Conservation (phyloP, 2,888 invertebrate species). For the Synanthedon tipuliformis region DNA sequence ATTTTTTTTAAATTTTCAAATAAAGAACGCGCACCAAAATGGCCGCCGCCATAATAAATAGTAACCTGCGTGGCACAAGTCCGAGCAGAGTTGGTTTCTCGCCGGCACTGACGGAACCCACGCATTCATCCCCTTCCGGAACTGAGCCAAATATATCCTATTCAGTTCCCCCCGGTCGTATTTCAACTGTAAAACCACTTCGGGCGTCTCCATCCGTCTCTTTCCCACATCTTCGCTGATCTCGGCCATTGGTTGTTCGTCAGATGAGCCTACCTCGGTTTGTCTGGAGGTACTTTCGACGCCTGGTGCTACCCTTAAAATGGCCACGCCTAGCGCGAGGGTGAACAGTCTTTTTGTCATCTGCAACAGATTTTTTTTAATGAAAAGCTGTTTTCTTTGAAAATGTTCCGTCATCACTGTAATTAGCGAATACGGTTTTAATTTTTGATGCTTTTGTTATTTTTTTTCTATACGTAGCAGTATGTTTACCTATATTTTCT, state of each 20-base stretch:
- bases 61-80: constrained; percentile 62
- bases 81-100: constrained; percentile 44
- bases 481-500: too few species aligned
- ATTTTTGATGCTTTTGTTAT: too few species aligned
- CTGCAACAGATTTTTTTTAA: constrained; percentile 18
- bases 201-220: constrained; percentile 40
- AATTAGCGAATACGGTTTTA: background rate
- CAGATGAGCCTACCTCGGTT: constrained; percentile 22
- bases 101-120: constrained; percentile 45
- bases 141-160: constrained; percentile 62
- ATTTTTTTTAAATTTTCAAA: background rate
- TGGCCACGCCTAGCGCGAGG: constrained; percentile 41
- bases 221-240: constrained; percentile 17
- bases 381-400: constrained; percentile 3
- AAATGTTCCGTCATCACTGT: constrained; percentile 12
- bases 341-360: constrained; percentile 28
- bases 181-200: constrained; percentile 58
- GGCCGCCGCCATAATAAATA: too few species aligned
- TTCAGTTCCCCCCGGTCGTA: constrained; percentile 57
- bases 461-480: too few species aligned
- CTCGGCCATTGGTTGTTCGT: constrained; percentile 28
- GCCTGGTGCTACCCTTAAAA: constrained; percentile 19
- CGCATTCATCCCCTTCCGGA: constrained; percentile 30
- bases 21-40: constrained; percentile 8
- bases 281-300: constrained; percentile 22